Conservation (phyloP, 2,888 invertebrate species). For the Caenorhabditis zanzibari region DNA sequence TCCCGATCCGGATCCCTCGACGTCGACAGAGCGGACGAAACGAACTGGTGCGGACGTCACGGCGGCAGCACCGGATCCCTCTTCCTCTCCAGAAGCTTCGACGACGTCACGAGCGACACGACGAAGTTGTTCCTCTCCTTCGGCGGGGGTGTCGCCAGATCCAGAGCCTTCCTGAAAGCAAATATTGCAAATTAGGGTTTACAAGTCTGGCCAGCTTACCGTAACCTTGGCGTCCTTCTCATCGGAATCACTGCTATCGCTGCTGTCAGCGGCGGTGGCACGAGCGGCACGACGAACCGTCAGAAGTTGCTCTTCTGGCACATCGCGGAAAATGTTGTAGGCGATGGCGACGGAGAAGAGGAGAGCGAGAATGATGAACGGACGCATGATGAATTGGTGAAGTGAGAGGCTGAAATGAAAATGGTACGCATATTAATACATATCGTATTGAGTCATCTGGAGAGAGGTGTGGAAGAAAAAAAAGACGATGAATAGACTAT, state of each 20-base stretch:
- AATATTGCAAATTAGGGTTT: too few species aligned
- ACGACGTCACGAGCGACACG: constrained; percentile 54
- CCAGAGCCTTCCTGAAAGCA: constrained; percentile 59
- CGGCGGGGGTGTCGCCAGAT: constrained; percentile 37
- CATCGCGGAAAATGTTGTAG: constrained; percentile 60
- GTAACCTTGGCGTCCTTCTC: constrained; percentile 51
- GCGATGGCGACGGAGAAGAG: constrained; percentile 57
- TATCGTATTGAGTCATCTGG: constrained; percentile 39
- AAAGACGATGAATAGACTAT: background rate
- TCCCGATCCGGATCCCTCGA: constrained; percentile 63
- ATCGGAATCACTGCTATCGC: constrained; percentile 48
- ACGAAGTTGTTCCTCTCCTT: constrained; percentile 38
- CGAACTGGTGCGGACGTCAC: constrained; percentile 50
- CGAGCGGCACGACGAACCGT: constrained; percentile 47
- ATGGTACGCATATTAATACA: constrained; percentile 10
- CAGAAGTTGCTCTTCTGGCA: constrained; percentile 55
- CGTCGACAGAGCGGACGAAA: constrained; percentile 55
- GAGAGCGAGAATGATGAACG: constrained; percentile 59
- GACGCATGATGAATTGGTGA: constrained; percentile 37
- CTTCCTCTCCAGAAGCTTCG: constrained; percentile 47
- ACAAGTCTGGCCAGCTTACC: background rate
- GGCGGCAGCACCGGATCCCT: constrained; percentile 29
- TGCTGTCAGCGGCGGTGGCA: constrained; percentile 28
- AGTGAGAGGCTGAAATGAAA: background rate
- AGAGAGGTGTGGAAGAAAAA: constrained; percentile 15